These are phyloP conservation scores for Brachyistius frenatus DNA, from an alignment of 2,113 vertebrate species.

Conservation along the genomic window DNA sequence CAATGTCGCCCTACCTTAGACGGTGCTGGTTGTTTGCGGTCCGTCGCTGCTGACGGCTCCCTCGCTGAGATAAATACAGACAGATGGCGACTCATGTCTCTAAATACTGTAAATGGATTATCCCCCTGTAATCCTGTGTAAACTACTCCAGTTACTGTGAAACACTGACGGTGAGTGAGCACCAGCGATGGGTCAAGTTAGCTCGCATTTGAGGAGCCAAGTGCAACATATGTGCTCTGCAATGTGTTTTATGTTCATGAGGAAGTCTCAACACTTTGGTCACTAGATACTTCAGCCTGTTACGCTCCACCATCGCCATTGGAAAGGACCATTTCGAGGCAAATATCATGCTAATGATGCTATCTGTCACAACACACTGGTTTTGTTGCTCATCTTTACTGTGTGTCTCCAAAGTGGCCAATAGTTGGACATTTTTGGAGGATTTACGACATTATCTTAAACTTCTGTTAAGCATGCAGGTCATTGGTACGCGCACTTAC, in stretches of 20 bases:
- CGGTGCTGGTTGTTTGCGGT: conserved; percentile 20
- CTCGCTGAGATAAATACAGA: conserved; percentile 73
- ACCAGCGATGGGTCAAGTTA: conserved; percentile 36
- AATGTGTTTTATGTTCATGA: conserved; percentile 1
- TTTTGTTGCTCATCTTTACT: background rate
- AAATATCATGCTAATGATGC: background rate
- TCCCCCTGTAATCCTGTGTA: conserved; percentile 82
- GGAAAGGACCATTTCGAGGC: background rate
- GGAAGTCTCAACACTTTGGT: background rate
- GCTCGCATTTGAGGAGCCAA: conserved; percentile 19
- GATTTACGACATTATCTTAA: background rate
- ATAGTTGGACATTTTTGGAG: background rate
- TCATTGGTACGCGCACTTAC: conserved; percentile 60
- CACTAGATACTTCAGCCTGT: background rate
- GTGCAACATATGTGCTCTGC: conserved; percentile 6
- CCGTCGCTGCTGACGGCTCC: conserved; percentile 52
- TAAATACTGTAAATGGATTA: conserved; percentile 85
- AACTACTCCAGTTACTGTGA: conserved; percentile 77
- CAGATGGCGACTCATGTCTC: conserved; percentile 85
- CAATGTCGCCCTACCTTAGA: conserved; percentile 15
- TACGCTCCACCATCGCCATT: background rate
- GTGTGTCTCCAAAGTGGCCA: background rate
- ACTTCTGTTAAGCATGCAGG: conserved; percentile 37
- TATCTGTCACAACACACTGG: background rate
- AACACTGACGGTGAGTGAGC: conserved; percentile 45